Percentiles rank a stretch among this genome's conserved stretches.
These are phyloP conservation scores for Reticulitermes lucifugus DNA, from an alignment of 2,888 invertebrate species.

Conservation along the genomic window DNA sequence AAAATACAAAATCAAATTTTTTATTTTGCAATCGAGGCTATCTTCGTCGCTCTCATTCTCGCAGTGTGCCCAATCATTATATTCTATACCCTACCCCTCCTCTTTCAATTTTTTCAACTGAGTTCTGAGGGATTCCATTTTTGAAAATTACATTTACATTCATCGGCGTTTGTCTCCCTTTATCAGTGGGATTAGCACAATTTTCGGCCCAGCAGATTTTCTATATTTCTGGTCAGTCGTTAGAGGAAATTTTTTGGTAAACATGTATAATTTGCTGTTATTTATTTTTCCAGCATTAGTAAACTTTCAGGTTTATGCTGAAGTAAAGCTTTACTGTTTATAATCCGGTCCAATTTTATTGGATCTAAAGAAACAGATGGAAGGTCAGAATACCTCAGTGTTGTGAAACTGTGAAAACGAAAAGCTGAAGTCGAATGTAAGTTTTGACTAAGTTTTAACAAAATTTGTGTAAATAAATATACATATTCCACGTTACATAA, in stretches of 20 bases:
- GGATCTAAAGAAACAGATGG: too few relatives aligned
- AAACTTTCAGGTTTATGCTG: too few relatives aligned
- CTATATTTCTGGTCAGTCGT: neutral
- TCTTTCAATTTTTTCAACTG: neutral
- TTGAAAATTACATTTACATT: neutral
- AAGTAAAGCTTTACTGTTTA: too few relatives aligned
- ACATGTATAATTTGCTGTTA: neutral
- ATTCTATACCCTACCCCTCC: neutral
- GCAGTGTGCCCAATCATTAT: neutral
- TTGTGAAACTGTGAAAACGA: too few relatives aligned
- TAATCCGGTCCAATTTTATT: too few relatives aligned
- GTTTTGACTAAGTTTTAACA: too few relatives aligned
- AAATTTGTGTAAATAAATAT: too few relatives aligned
- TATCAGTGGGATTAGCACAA: slow-evolving; percentile 1
- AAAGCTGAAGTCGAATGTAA: too few relatives aligned
- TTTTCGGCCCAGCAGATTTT: neutral
- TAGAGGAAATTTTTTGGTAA: neutral
- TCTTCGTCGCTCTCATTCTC: neutral
- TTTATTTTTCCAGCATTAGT: neutral
- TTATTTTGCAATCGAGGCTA: slow-evolving; percentile 15
- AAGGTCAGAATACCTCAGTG: too few relatives aligned
- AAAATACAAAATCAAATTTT: slow-evolving; percentile 17
- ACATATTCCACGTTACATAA: too few relatives aligned
- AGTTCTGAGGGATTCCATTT: neutral
- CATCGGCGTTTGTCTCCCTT: neutral